Evolutionary conservation across 2,113 vertebrate species (phyloP).

Genomic region (Lophura nycthemera): DNA sequence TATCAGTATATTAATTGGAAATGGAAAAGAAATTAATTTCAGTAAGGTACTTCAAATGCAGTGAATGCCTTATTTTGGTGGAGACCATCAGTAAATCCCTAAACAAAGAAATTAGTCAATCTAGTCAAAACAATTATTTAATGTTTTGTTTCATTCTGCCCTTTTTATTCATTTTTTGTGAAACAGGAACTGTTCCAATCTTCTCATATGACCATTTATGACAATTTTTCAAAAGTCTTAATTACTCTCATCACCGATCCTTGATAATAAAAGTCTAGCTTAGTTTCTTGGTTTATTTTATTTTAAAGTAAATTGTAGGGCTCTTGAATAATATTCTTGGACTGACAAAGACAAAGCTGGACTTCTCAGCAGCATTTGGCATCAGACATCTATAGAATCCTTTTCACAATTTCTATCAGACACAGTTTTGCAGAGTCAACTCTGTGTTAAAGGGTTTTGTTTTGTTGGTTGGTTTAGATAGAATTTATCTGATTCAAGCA

Average conservation of each 20-base stretch:
- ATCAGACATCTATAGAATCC: not conserved
- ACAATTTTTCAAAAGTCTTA: not conserved
- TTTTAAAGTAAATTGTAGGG: not conserved
- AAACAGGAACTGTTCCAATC: not conserved
- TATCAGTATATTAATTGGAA: not conserved
- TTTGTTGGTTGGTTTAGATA: not conserved
- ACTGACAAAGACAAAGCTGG: not conserved
- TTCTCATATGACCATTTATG: not conserved
- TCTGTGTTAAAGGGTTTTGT: not conserved
- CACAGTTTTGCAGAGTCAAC: not conserved
- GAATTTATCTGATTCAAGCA: not conserved
- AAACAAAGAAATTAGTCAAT: constrained; percentile 23
- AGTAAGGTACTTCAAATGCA: not conserved
- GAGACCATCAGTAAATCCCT: not conserved
- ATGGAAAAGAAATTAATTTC: not conserved
- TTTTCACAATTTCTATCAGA: not conserved
- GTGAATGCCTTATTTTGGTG: not conserved
- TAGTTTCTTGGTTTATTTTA: not conserved
- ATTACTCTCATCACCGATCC: not conserved
- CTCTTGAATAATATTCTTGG: not conserved
- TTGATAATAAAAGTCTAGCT: not conserved
- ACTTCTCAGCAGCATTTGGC: not conserved
- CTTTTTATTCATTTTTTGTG: not conserved
- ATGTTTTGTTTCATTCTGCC: not conserved
- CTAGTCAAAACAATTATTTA: not conserved